phyloP scores from a whole-genome alignment of 2,888 invertebrate genomes.

The Caprella mutica region DNA sequence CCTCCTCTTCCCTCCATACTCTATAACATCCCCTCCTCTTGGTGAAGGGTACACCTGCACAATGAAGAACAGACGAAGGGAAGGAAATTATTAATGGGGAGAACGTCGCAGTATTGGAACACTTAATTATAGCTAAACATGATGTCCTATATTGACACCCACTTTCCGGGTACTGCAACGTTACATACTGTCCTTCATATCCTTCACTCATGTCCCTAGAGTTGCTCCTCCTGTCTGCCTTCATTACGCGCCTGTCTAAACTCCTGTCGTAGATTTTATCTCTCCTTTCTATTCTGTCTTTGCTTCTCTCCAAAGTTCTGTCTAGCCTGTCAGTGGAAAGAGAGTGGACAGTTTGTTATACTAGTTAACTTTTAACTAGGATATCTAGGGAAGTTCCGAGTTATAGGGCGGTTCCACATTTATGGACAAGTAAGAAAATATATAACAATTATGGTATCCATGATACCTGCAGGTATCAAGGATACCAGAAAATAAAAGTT shows the following conservation, averaged over 20 bases:
- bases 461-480: no score
- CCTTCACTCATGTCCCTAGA: not conserved
- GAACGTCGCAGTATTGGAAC: not conserved
- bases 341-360: no score
- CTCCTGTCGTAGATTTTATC: not conserved
- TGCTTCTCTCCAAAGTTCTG: no score
- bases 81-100: not conserved
- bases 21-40: constrained; percentile 56
- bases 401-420: no score
- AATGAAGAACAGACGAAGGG: constrained; percentile 14
- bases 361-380: no score
- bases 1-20: constrained; percentile 14
- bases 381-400: no score
- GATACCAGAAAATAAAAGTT: no score
- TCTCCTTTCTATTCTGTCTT: not conserved
- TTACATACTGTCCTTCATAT: not conserved
- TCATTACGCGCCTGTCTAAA: not conserved
- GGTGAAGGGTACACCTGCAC: constrained; percentile 41
- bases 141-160: not conserved
- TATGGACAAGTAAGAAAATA: no score
- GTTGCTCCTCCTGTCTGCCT: no score
- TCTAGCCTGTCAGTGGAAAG: no score
- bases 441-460: no score
- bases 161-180: no score
- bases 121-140: not conserved